Percentiles rank a stretch among this genome's conserved stretches.
Evolutionary conservation across 92 coral and sea anemone genomes (phyloP).

Genomic region (Porites divaricata): DNA sequence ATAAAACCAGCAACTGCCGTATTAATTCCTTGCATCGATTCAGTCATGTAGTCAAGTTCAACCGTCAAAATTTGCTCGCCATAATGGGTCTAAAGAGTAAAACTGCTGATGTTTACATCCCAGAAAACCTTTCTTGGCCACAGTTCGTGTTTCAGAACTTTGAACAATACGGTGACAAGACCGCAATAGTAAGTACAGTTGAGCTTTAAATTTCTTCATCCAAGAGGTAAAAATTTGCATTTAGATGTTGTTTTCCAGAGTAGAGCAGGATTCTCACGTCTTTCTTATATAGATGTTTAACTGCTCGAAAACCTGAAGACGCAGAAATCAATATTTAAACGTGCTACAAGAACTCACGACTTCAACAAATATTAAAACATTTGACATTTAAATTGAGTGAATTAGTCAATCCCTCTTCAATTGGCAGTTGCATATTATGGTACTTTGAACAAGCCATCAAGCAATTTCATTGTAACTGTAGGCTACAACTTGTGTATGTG

Average conservation of each 20-base stretch:
- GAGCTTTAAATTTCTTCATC: not conserved
- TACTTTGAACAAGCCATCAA: too few relatives aligned
- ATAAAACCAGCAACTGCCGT: not conserved
- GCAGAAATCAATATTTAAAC: not conserved
- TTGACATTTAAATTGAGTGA: not conserved
- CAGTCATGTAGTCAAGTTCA: slow-evolving; percentile 42
- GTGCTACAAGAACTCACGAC: not conserved
- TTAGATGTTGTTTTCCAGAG: too few relatives aligned
- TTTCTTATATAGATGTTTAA: not conserved
- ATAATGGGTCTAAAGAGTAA: slow-evolving; percentile 67
- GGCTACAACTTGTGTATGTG: too few relatives aligned
- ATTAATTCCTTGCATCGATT: not conserved
- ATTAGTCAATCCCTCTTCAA: not conserved
- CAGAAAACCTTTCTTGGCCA: slow-evolving; percentile 75
- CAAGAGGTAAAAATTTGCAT: not conserved
- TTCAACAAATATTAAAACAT: not conserved
- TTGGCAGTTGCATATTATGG: not conserved
- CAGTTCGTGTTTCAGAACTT: slow-evolving; percentile 67
- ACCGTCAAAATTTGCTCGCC: slow-evolving; percentile 59
- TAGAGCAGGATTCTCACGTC: too few relatives aligned
- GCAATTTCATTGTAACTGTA: too few relatives aligned
- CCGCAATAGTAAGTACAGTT: slow-evolving; percentile 74
- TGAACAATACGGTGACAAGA: slow-evolving; percentile 68
- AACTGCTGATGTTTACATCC: slow-evolving; percentile 59
- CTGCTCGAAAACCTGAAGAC: not conserved